phyloP scores from a whole-genome alignment of 2,797 vertebrate species.

The Chelonia mydas region DNA sequence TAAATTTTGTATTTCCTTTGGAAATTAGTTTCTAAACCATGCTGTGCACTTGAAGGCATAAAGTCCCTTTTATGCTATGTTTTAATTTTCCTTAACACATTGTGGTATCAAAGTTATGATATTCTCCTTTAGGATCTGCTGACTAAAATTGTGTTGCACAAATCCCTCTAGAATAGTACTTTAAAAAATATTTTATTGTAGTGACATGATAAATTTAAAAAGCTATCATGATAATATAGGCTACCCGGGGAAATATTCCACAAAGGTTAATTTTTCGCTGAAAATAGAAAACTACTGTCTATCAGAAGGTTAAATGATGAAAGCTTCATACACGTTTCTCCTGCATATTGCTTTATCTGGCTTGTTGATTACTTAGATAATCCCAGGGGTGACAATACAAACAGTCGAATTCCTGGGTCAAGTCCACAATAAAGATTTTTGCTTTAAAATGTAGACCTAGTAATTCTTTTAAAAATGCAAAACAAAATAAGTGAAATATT shows the following conservation, averaged over 20 bases:
- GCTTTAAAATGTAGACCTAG: not conserved
- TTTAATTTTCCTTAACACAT: slow-evolving; percentile 50
- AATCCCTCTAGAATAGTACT: slow-evolving; percentile 9
- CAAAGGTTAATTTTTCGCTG: slow-evolving; percentile 18
- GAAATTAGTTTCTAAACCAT: slow-evolving; percentile 62
- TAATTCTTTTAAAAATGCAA: not conserved
- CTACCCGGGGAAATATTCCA: not conserved
- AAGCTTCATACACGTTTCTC: not conserved
- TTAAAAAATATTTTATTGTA: slow-evolving; percentile 13
- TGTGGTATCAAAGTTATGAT: slow-evolving; percentile 59
- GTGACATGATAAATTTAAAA: slow-evolving; percentile 22
- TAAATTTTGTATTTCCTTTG: slow-evolving; percentile 20
- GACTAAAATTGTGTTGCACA: slow-evolving; percentile 5
- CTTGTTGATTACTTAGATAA: not conserved
- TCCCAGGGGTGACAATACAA: not conserved
- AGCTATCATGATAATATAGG: slow-evolving; percentile 9
- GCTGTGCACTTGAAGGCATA: slow-evolving; percentile 59
- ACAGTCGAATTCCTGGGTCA: not conserved
- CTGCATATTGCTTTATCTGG: not conserved
- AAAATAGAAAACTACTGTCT: not conserved
- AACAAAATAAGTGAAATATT: not conserved
- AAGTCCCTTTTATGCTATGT: slow-evolving; percentile 54
- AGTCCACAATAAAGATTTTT: not conserved
- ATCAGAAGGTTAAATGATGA: slow-evolving; percentile 1
- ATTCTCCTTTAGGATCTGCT: slow-evolving; percentile 38